These are phyloP conservation scores for Leptosomus discolor DNA, from an alignment of 2,113 vertebrate species.

Conservation along the genomic window DNA sequence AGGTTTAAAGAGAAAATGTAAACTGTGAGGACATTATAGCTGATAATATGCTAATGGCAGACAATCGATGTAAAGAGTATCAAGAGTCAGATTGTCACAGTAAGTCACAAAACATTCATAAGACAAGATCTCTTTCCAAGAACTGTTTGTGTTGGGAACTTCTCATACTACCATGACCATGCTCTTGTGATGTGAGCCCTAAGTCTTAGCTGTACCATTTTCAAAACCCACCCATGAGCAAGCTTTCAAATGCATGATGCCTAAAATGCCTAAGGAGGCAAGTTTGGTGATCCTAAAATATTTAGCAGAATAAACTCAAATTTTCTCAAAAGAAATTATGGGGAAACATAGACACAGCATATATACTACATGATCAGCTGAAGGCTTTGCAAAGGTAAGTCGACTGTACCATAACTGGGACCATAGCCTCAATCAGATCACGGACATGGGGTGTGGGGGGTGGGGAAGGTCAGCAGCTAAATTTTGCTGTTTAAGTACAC, in stretches of 20 bases:
- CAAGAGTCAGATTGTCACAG: not conserved
- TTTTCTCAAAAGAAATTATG: not conserved
- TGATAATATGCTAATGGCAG: not conserved
- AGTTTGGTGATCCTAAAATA: not conserved
- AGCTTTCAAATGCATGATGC: not conserved
- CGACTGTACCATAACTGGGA: not conserved
- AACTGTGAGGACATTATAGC: not conserved
- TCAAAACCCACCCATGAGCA: not conserved
- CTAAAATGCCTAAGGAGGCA: not conserved
- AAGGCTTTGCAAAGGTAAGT: not conserved
- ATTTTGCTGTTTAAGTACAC: not conserved
- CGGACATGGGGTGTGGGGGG: rapidly evolving
- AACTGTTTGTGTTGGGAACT: not conserved
- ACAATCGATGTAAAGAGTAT: not conserved
- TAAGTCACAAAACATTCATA: not conserved
- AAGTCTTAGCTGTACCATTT: not conserved
- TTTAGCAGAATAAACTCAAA: not conserved
- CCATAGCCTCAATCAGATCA: not conserved
- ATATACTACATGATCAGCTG: not conserved
- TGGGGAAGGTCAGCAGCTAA: not conserved
- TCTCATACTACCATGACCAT: not conserved
- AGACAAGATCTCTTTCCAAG: not conserved
- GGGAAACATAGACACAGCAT: not conserved
- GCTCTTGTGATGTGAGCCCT: rapidly evolving
- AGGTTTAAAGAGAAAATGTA: not conserved